Evolutionary conservation across 2,797 vertebrate genomes (phyloP), one percentile per base, ranked within the genome.

Genomic region (Myiotriccus ornatus): DNA sequence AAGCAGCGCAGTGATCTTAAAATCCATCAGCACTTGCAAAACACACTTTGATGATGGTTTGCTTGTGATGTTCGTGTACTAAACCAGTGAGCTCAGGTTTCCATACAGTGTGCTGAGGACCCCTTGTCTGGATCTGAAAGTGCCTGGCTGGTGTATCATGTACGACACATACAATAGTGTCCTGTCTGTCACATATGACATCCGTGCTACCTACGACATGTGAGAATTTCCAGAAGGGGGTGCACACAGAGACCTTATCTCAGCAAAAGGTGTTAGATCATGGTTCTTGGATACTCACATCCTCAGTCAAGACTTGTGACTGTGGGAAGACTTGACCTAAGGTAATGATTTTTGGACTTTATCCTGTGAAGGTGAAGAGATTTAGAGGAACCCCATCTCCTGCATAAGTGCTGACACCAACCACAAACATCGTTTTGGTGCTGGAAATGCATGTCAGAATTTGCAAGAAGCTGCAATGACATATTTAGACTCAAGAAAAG

Each of bases 21-120:
- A 1, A 5, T 30, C 34, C 74, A 59, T 14, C 63, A 37, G 53
- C 27, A 22, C 50, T 28, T 80, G 35, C n/a, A 74, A 65, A 69
- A 55, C 28, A 30, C 2, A 3, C 5, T 50, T 59, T 0, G 5
- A 9, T 24, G 25, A 23, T 57, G 28, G 24, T 24, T 73, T 85
- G 50, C 57, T 64, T 8, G 1, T 28, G 70, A 9, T 6, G 6
- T 27, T 30, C 9, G 12, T 0, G 2, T 37, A 32, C 0, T 1
- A 56, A n/a, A 68, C 14, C 13, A 2, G 27, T 20, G 47, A 2
- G 7, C 43, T 80, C 34, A 43, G 37, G 21, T n/a, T 50, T 17
- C 46, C 20, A 0, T 17, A 16, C 2, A 6, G 27, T 30, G 22
- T 16, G 17, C 68, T 57, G 46, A 28, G 49, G 24, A 13, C 2